Evolutionary conservation across 2,113 vertebrate genomes (phyloP), one percentile per base, ranked within the genome.

Genomic region (Rhegmatorhina hoffmannsi): DNA sequence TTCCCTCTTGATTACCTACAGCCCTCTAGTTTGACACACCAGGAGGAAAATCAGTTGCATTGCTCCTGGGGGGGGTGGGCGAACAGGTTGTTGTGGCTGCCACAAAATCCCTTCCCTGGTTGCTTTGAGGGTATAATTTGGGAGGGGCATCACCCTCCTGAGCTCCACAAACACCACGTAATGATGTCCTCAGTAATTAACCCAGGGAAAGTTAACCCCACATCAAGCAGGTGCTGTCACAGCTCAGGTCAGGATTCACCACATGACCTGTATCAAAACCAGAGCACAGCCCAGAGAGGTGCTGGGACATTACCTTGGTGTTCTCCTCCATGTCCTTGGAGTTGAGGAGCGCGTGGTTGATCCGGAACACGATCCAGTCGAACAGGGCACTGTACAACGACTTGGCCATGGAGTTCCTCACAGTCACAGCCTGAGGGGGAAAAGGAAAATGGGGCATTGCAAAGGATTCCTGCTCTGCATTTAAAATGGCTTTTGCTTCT

Each of bases 351-450:
- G 99, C 99, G 3, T 99, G 99, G 97, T 99, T 99, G 97, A 99
- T 99, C 90, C 99, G 98, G 98, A 99, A 99, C 95, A 99, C 99
- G 16, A 99, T 99, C 99, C 99, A 99, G 97, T 99, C 99, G 34
- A 99, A 99, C 66, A 99, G 98, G 76, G 99, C 99, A 2, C 99
- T 99, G 97, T 99, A 99, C 72, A 99, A 92, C 0, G 99, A 99
- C 93, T 99, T 99, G 5, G 99, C 98, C 99, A 99, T 99, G 50
- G 99, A 99, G 97, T 99, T 99, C 40, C 99, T 97, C 72, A 99
- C 99, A 0, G 99, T 99, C 64, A 99, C 98, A 28, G 99, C 99
- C 99, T 99, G 96, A 11, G 97, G 77, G 26, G 62, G 62, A 52
- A 24, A 87, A 24, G 56, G 29, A 47, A 47, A 74, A 74, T 69